Percentiles rank a stretch among this genome's conserved stretches.
Conservation (phyloP, 2,888 invertebrate species). For the Notocelia uddmanniana region DNA sequence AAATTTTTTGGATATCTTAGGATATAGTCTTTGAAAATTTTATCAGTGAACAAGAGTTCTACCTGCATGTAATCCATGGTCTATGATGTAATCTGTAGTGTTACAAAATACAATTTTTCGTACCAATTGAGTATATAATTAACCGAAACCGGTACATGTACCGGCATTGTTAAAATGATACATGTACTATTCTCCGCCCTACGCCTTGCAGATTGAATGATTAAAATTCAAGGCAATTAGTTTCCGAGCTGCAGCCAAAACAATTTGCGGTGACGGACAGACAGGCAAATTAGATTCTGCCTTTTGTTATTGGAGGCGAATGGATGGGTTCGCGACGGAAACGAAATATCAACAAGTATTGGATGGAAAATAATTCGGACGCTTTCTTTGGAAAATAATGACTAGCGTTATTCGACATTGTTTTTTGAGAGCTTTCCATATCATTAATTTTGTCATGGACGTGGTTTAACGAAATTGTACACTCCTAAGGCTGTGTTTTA, state of each 20-base stretch:
- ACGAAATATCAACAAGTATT: slow-evolving; percentile 31
- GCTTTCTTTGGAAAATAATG: background rate
- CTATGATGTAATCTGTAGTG: too few relatives aligned
- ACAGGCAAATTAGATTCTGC: slow-evolving; percentile 36
- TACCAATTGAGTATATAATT: too few relatives aligned
- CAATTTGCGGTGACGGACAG: slow-evolving; percentile 41
- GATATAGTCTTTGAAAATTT: too few relatives aligned
- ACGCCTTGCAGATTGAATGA: slow-evolving; percentile 35
- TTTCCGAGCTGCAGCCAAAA: slow-evolving; percentile 37
- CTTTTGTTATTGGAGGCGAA: slow-evolving; percentile 32
- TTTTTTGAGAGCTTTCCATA: too few relatives aligned
- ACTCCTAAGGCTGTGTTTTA: too few relatives aligned
- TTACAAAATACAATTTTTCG: too few relatives aligned
- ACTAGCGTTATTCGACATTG: background rate
- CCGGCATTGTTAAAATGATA: background rate
- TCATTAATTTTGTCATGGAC: too few relatives aligned
- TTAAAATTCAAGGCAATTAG: slow-evolving; percentile 43
- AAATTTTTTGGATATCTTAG: too few relatives aligned
- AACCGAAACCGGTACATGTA: slow-evolving; percentile 4
- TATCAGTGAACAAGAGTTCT: too few relatives aligned
- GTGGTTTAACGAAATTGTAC: too few relatives aligned
- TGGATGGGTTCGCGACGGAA: slow-evolving; percentile 9
- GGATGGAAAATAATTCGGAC: background rate
- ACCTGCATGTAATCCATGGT: too few relatives aligned
- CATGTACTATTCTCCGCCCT: slow-evolving; percentile 1